Evolutionary conservation across 2,888 invertebrate species (phyloP).

Genomic region (Rosalia funebris): DNA sequence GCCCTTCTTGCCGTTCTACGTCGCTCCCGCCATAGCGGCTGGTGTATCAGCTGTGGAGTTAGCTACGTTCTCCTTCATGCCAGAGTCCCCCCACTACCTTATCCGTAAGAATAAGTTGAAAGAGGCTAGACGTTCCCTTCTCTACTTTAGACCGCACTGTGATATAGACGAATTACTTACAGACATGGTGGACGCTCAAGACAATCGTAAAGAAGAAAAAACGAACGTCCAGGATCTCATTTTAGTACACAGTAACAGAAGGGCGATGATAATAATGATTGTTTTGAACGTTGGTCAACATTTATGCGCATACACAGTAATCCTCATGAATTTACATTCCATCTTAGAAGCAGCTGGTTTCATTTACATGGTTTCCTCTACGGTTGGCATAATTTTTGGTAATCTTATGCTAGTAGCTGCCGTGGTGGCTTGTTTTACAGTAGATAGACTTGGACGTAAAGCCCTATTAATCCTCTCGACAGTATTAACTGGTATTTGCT

Average conservation of each 20-base stretch:
- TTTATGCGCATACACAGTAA: constrained; percentile 61
- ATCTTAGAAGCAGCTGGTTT: constrained; percentile 59
- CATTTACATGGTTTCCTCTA: constrained; percentile 51
- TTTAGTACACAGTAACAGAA: constrained; percentile 58
- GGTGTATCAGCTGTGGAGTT: constrained; percentile 53
- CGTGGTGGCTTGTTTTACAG: constrained; percentile 52
- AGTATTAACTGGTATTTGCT: constrained; percentile 55
- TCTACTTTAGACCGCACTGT: constrained; percentile 49
- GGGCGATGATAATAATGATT: constrained; percentile 60
- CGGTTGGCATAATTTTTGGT: constrained; percentile 60
- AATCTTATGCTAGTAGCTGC: constrained; percentile 59
- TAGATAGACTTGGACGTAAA: constrained; percentile 60
- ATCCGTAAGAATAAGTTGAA: constrained; percentile 54
- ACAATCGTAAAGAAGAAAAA: constrained; percentile 58
- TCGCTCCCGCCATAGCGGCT: constrained; percentile 57
- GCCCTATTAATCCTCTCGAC: constrained; percentile 56
- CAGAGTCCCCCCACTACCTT: constrained; percentile 60
- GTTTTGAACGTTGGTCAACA: constrained; percentile 61
- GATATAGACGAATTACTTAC: constrained; percentile 58
- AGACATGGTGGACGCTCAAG: constrained; percentile 58
- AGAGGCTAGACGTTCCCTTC: constrained; percentile 53
- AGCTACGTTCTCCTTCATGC: constrained; percentile 57
- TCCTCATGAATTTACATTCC: constrained; percentile 61
- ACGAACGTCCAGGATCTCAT: constrained; percentile 59
- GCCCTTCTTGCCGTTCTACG: constrained; percentile 57